Base-by-base conservation (phyloP, 30 jellyfish, hydroid and myxozoan genomes). In the Pseudorhiza aurosa region DNA sequence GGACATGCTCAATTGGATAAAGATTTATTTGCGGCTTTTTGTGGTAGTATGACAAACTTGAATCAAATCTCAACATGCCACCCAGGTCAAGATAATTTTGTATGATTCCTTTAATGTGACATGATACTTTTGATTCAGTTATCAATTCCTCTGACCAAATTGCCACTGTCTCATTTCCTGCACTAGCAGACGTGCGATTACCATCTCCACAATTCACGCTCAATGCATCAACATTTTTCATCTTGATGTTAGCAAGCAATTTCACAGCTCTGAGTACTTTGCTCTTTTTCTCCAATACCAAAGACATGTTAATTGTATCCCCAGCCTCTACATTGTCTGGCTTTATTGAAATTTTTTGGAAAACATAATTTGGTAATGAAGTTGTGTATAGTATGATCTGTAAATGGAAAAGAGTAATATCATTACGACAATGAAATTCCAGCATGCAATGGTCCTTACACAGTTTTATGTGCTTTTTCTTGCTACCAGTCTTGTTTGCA, bases 41-140 rank as follows among this genome's bases (percentile, higher is more conserved):
- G 49, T 77, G 82, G 47, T 77, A 77, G 32, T 77, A 77, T 9
- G 39, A 19, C 33, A 77, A 2, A 32, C 37, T 21, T 10, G 21
- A 14, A 24, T 44, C 30, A 32, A 40, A 12, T 1, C 10, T 29
- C 3, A 77, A 24, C 8, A 26, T 22, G 44, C 64, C 82, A 27
- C 89, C 89, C 47, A 63, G 81, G 1, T 21, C 35, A 51, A 77
- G 47, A 39, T 60, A 60, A 9, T 42, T 47, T 21, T 68, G 44
- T 40, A 77, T 36, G 3, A 37, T 43, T 18, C 56, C 75, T 15
- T 18, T 10, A 0, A 77, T 24, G 17, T 29, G 14, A 35, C 89
- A 77, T 1, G 58, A 49, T 0, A 59, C 2, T 43, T 2, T 11
- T 15, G 29, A 46, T 0, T 28, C n/a, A 0, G 75, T 15, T 33